These are phyloP conservation scores for Epinephelus cyanopodus DNA, from an alignment of 2,113 vertebrate species.

Conservation along the genomic window DNA sequence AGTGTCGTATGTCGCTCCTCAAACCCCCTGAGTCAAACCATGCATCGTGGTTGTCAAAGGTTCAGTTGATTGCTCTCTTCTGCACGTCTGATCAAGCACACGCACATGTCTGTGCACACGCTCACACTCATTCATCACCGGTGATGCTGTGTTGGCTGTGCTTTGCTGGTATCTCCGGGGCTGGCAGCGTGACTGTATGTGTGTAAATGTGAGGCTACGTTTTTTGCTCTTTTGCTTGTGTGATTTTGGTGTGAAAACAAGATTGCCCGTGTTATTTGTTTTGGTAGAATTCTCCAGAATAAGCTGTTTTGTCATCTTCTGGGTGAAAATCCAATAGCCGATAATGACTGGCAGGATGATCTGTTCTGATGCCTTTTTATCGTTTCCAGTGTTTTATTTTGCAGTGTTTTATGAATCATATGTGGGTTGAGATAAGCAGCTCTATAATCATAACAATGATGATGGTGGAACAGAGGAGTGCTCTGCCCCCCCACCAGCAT, in stretches of 20 bases:
- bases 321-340: slow-evolving; percentile 60
- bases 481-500: slow-evolving; percentile 38
- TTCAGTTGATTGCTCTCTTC: slow-evolving; percentile 45
- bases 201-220: slow-evolving; percentile 56
- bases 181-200: slow-evolving; percentile 54
- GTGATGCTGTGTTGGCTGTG: slow-evolving; percentile 60
- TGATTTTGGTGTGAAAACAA: slow-evolving; percentile 65
- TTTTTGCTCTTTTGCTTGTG: slow-evolving; percentile 55
- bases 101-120: slow-evolving; percentile 46
- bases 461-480: slow-evolving; percentile 50
- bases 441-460: slow-evolving; percentile 68
- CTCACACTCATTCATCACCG: slow-evolving; percentile 58
- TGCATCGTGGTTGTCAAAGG: slow-evolving; percentile 53
- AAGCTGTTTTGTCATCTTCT: slow-evolving; percentile 56
- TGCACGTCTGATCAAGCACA: slow-evolving; percentile 66
- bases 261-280: slow-evolving; percentile 65
- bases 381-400: slow-evolving; percentile 63
- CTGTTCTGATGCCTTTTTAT: slow-evolving; percentile 66
- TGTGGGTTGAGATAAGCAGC: slow-evolving; percentile 68
- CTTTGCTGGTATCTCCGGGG: slow-evolving; percentile 43
- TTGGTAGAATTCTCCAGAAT: slow-evolving; percentile 53
- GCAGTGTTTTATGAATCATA: slow-evolving; percentile 67
- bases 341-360: slow-evolving; percentile 67
- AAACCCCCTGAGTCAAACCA: slow-evolving; percentile 28
- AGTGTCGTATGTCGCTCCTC: slow-evolving; percentile 48